Evolutionary conservation across 2,113 vertebrate species (phyloP).

Genomic region (Machaerirhynchus nigripectus): DNA sequence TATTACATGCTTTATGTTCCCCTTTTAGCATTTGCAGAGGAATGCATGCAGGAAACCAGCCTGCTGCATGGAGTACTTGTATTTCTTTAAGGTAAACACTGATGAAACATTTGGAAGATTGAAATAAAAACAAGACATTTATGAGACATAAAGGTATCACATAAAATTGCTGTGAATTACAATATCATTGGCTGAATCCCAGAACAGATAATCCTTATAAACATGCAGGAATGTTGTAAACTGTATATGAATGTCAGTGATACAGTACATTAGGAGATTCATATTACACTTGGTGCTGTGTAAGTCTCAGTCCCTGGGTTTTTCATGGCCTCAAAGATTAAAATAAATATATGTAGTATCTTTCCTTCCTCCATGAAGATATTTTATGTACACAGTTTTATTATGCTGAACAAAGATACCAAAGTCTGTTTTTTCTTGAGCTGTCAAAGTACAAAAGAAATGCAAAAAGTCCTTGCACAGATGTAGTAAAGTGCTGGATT

Average conservation of each 20-base stretch:
- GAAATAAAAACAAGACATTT: conserved; percentile 68
- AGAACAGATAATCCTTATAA: conserved; percentile 69
- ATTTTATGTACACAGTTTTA: conserved; percentile 63
- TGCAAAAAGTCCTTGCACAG: conserved; percentile 77
- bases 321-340: conserved; percentile 53
- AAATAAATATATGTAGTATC: conserved; percentile 56
- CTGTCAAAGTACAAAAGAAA: conserved; percentile 76
- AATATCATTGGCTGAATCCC: conserved; percentile 58
- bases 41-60: conserved; percentile 29
- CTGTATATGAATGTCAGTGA: conserved; percentile 64
- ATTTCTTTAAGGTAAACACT: conserved; percentile 59
- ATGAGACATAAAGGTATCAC: conserved; percentile 62
- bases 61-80: not conserved
- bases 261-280: conserved; percentile 63
- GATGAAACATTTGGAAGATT: conserved; percentile 47
- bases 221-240: conserved; percentile 67
- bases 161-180: conserved; percentile 68
- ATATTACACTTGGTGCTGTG: conserved; percentile 37
- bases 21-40: not conserved
- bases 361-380: conserved; percentile 45
- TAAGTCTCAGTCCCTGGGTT: conserved; percentile 25
- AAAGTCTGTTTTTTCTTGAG: conserved; percentile 60
- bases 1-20: not conserved
- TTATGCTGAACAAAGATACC: conserved; percentile 60
- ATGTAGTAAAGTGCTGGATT: conserved; percentile 81